Evolutionary conservation across 2,888 invertebrate genomes (phyloP), one percentile per base, ranked within the genome.

Genomic region (Aphidoletes aphidimyza): DNA sequence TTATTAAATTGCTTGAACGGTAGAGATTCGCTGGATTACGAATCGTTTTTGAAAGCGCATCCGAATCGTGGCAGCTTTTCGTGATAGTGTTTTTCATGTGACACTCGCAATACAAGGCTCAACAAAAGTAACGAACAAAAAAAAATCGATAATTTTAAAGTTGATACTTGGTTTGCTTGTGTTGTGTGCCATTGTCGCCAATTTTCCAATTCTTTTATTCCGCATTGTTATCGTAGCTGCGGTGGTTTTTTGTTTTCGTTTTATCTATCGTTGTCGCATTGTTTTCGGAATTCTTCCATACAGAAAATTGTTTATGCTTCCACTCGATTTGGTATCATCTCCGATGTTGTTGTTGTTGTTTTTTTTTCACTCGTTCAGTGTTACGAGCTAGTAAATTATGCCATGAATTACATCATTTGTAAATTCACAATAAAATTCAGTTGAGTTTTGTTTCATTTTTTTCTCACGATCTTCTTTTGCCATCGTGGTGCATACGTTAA

Each of bases 381-480:
- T 69, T 69, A 69, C 69, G 34, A 30, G 30, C 69, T 14, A 69
- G 69, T 69, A 69, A 69, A 69, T 69, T 69, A 69, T 69, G 69
- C 69, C 69, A 69, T 69, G 34, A 69, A 69, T 69, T 69, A 69
- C 69, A 69, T 69, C 69, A 69, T 69, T 69, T 69, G 69, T 69
- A 69, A 69, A 69, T 69, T 5, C 30, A 69, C 69, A 69, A 30
- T 69, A 30, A 69, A 30, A 69, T 69, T 69, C 69, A 69, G 30
- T 30, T 69, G 0, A 30, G 34, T 69, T 69, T 30, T 42, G 6
- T 42, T 42, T 42, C 14, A 6, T 42, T 6, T 30, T 69, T 2
- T 69, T 69, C 69, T 69, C 69, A 30, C 69, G 30, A 69, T 69
- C 19, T 54, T 22, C 22, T 26, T 26, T 54, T 54, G 2, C 11